Conservation (phyloP, 1,140 invertebrate species). For the Tyrophagus putrescentiae region DNA sequence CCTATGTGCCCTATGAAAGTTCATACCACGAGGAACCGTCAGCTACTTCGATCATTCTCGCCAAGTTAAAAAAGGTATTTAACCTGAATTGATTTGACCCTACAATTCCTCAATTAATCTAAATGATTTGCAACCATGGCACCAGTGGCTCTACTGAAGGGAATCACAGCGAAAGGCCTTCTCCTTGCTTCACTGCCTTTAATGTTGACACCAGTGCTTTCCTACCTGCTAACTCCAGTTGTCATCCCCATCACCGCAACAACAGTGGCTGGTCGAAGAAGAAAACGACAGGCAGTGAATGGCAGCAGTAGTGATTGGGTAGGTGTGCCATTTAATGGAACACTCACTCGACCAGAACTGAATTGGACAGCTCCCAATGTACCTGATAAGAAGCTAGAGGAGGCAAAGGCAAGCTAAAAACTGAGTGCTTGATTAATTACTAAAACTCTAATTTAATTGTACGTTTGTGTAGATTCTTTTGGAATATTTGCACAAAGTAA, state of each 20-base stretch:
- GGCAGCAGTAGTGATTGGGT: not conserved
- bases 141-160: slow-evolving; percentile 4
- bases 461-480: slow-evolving; percentile 15
- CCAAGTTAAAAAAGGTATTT: slow-evolving; percentile 12
- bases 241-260: slow-evolving; percentile 24
- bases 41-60: not conserved
- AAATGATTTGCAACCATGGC: not conserved
- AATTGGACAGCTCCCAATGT: not conserved
- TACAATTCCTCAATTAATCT: not conserved
- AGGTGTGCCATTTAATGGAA: not conserved
- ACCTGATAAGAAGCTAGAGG: not conserved
- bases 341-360: not conserved
- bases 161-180: slow-evolving; percentile 20
- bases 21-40: slow-evolving; percentile 12
- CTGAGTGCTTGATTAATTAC: not conserved
- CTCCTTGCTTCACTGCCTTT: slow-evolving; percentile 22
- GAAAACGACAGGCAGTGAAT: not conserved
- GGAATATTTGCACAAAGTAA: slow-evolving; percentile 22
- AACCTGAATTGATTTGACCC: not conserved
- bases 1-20: slow-evolving; percentile 1
- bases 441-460: not conserved
- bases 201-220: slow-evolving; percentile 20
- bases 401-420: not conserved
- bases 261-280: slow-evolving; percentile 18
- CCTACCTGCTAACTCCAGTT: slow-evolving; percentile 22